Base-by-base conservation (phyloP, 1,140 invertebrate species). In the Phthorimaea operculella region DNA sequence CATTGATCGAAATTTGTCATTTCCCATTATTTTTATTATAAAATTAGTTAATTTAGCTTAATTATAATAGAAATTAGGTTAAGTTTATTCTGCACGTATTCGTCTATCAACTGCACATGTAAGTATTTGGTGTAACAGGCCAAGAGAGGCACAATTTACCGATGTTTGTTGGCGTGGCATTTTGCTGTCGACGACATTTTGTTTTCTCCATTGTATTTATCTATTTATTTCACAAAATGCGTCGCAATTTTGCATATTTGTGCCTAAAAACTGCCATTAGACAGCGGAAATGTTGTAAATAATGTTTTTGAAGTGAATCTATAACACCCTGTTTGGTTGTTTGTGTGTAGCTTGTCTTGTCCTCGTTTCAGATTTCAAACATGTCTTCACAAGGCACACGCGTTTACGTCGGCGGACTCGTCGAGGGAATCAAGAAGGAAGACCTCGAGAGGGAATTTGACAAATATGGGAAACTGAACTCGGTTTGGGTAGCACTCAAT, bases 381-480 rank as follows among this genome's bases (percentile, higher is more conserved):
- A 84, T 84, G 81, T 80, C 79, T 64, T 76, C 72, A 61, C 87
- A 89, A 69, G 90, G 90, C 54, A 93, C 92, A 60, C 88, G 93
- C 65, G 92, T 96, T 28, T 96, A 95, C 80, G 93, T 96, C 52
- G 94, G 94, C 62, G 93, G 93, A 65, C 88, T 95, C 58, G 90
- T 89, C 66, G 92, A 94, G 70, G 90, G 89, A 71, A 91, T 95
- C 67, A 95, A 94, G 82, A 95, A 95, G 75, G 94, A 96, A 85
- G 94, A 96, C 79, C 81, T 96, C 36, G 94, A 96, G 76, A 88
- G 89, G 76, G 91, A 94, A 76, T 95, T 94, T 78, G 90, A 92
- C 68, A 93, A 93, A 87, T 98, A 94, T 87, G 97, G 97, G 51
- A 95, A 95, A 86, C 89, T 96, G 72, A 96, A 94, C 86, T 99